These are phyloP conservation scores for Cinclus cinclus DNA, from an alignment of 2,113 vertebrate genomes.

Conservation along the genomic window DNA sequence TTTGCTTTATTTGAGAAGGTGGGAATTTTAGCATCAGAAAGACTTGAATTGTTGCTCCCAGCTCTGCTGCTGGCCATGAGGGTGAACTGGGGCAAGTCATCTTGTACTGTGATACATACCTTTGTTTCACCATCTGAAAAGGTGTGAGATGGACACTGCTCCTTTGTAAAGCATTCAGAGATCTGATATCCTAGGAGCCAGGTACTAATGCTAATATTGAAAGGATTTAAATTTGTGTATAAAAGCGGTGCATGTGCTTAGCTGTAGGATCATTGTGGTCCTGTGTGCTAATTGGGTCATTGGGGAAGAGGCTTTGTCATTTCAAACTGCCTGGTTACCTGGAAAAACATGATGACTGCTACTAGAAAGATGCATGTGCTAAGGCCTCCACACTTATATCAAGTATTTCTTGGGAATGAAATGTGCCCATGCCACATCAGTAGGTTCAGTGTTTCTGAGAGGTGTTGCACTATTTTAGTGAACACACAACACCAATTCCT, in stretches of 20 bases:
- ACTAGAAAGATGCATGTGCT: background rate
- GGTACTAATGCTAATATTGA: background rate
- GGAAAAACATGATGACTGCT: background rate
- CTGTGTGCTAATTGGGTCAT: background rate
- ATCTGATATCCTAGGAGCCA: background rate
- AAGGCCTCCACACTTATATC: background rate
- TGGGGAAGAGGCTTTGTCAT: background rate
- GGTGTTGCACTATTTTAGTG: background rate
- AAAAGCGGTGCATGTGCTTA: background rate
- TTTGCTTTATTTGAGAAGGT: background rate
- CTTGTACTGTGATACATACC: background rate
- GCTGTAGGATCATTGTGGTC: background rate
- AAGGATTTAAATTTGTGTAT: background rate
- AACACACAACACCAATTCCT: background rate
- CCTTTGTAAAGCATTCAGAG: background rate
- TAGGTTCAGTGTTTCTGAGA: background rate
- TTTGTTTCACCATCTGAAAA: background rate
- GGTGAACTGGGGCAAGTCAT: background rate
- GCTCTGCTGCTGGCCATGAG: background rate
- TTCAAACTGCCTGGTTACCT: background rate
- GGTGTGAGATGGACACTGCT: background rate
- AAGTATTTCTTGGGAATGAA: background rate
- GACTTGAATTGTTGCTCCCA: background rate
- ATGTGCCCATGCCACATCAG: background rate
- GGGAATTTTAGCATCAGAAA: conserved; percentile 3